Evolutionary conservation across 2,113 vertebrate species (phyloP), one percentile per base, ranked within the genome.

Genomic region (Pomatostomus ruficeps): DNA sequence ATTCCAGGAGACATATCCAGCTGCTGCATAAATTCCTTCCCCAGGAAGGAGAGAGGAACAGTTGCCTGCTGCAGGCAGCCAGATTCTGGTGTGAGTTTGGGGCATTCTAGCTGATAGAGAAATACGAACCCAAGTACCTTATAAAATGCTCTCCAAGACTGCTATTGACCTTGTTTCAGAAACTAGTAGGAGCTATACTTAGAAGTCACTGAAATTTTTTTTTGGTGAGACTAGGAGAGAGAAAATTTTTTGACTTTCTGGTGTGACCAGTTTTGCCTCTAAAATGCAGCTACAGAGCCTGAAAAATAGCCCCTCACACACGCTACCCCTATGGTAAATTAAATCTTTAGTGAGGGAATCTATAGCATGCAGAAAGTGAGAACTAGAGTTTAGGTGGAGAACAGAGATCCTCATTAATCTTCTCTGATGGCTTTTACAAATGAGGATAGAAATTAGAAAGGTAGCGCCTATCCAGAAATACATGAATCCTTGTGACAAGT

Each of bases 11-110:
- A 88, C 74, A 57, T 28, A 25, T 87, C 52, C 77, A 93, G 49
- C 48, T 91, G 73, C 73, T 75, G 67, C 59, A 54, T 57, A 81
- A 81, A 94, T 89, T 85, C 57, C 70, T 91, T 80, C 74, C n/a
- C 36, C 61, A 82, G 66, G 54, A 66, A 65, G 36, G 33, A 55
- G 42, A 86, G 73, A 33, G 26, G 55, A 52, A 67, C 38, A 84
- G 31, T 42, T 85, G 57, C 4, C 3, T 65, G n/a, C 57, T 87
- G 49, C 62, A 78, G 36, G 42, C 82, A 90, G 63, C 12, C 91
- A 81, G 49, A 38, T 49, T 85, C 49, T 68, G 40, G 20, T 85
- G 21, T 28, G 87, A 88, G 26, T 31, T 55, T 80, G 77, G 65
- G 59, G 73, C 40, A 52, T 46, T 65, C 26, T 31, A 66, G 24